These are phyloP conservation scores for Pandemis heparana DNA, from an alignment of 2,888 invertebrate species.

Conservation along the genomic window DNA sequence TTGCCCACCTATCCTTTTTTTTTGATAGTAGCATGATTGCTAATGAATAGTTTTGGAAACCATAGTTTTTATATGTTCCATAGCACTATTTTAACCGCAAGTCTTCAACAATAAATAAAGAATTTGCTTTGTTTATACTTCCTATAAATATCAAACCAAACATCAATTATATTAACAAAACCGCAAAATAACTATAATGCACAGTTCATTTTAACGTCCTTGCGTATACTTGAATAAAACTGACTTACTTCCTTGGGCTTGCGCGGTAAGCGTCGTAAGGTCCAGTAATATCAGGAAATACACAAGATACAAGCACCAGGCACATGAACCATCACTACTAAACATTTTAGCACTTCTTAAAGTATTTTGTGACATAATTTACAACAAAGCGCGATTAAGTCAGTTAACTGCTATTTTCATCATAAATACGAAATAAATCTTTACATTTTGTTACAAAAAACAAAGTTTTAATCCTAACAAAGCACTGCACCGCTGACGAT, in stretches of 20 bases:
- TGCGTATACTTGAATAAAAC: slow-evolving; percentile 1
- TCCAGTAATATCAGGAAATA: slow-evolving; percentile 71
- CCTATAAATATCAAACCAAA: background rate
- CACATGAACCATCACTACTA: slow-evolving; percentile 65
- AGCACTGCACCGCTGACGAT: slow-evolving; percentile 26
- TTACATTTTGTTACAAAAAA: slow-evolving; percentile 38
- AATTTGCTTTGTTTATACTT: background rate
- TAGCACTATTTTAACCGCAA: background rate
- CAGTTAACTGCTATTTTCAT: slow-evolving; percentile 33
- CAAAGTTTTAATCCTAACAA: slow-evolving; percentile 37
- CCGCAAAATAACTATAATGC: background rate
- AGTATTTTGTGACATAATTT: slow-evolving; percentile 39
- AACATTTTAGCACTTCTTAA: slow-evolving; percentile 68
- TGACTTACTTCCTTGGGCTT: slow-evolving; percentile 74
- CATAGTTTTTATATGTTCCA: background rate
- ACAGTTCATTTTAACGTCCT: too few relatives aligned
- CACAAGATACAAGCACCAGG: slow-evolving; percentile 66
- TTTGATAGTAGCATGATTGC: background rate
- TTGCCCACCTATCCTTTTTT: background rate
- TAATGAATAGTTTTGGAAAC: background rate
- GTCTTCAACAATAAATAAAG: background rate
- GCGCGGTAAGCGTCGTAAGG: slow-evolving; percentile 73
- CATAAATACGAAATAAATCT: slow-evolving; percentile 26
- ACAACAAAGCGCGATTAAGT: slow-evolving; percentile 26
- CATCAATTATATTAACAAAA: background rate